Percentiles rank a stretch among this genome's conserved stretches.
Evolutionary conservation across 1,140 invertebrate species (phyloP).

Genomic region (Eueides isabella): DNA sequence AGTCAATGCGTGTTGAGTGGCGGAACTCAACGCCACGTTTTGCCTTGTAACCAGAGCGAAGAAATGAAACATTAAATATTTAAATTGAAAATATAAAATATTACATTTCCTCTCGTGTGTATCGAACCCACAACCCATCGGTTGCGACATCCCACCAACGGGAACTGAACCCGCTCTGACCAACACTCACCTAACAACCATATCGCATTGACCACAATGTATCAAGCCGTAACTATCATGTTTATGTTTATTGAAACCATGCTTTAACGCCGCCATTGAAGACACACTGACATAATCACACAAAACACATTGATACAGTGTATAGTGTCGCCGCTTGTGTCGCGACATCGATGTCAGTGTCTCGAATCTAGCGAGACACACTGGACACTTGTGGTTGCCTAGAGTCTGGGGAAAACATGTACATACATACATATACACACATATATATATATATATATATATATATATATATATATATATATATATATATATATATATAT

Average conservation of each 20-base stretch:
- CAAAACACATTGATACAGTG: conserved; percentile 42
- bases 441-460: too few relatives aligned
- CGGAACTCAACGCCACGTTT: too few relatives aligned
- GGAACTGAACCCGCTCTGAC: neutral
- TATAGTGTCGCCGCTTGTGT: conserved; percentile 45
- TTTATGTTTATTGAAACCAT: conserved; percentile 19
- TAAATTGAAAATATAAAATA: too few relatives aligned
- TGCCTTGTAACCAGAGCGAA: too few relatives aligned
- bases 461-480: too few relatives aligned
- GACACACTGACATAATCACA: conserved; percentile 40
- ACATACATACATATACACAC: too few relatives aligned
- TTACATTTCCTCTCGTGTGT: too few relatives aligned
- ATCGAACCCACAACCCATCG: too few relatives aligned
- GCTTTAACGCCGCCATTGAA: neutral
- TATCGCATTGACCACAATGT: conserved; percentile 18
- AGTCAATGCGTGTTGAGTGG: too few relatives aligned
- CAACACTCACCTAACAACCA: neutral
- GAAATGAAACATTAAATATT: too few relatives aligned
- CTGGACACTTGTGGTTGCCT: conserved; percentile 38
- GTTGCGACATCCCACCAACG: neutral
- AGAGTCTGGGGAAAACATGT: conserved; percentile 39
- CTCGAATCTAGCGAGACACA: conserved; percentile 42
- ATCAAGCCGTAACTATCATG: conserved; percentile 11
- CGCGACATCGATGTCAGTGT: conserved; percentile 2
- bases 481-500: too few relatives aligned